Evolutionary conservation across 2,113 vertebrate species (phyloP).

Genomic region (Accipiter virgatus): DNA sequence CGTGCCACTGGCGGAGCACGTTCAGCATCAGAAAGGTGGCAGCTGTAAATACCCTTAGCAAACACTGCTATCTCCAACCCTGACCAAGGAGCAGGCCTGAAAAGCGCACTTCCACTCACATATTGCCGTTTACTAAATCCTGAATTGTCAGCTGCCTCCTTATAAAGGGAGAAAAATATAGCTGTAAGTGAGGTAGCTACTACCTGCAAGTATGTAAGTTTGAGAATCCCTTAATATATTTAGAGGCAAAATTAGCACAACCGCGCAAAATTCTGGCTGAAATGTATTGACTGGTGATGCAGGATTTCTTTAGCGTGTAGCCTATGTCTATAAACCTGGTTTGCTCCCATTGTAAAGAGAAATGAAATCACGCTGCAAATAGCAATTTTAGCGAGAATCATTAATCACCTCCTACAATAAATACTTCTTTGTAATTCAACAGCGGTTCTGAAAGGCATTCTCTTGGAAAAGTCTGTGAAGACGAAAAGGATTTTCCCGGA

Average conservation of each 20-base stretch:
- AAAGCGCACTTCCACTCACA: not conserved
- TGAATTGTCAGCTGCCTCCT: not conserved
- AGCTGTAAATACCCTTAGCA: not conserved
- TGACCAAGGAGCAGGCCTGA: not conserved
- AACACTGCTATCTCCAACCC: not conserved
- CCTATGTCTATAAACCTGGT: slow-evolving; percentile 40
- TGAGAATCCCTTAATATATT: not conserved
- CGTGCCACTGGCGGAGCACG: not conserved
- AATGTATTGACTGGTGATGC: not conserved
- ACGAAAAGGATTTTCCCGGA: slow-evolving; percentile 74
- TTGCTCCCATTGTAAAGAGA: slow-evolving; percentile 70
- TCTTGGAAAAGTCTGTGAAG: slow-evolving; percentile 81
- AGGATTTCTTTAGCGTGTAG: slow-evolving; percentile 44
- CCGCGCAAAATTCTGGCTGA: slow-evolving; percentile 29
- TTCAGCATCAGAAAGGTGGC: not conserved
- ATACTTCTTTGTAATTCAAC: slow-evolving; percentile 87
- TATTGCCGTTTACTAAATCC: not conserved
- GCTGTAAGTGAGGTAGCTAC: not conserved
- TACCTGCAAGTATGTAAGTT: not conserved
- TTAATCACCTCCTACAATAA: slow-evolving; percentile 86
- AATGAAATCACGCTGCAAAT: slow-evolving; percentile 82
- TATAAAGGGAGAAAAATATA: not conserved
- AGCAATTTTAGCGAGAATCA: slow-evolving; percentile 82
- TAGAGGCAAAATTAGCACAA: slow-evolving; percentile 32
- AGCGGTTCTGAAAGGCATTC: slow-evolving; percentile 83